Conservation (phyloP, 2,888 invertebrate genomes). For the Abrostola tripartita region DNA sequence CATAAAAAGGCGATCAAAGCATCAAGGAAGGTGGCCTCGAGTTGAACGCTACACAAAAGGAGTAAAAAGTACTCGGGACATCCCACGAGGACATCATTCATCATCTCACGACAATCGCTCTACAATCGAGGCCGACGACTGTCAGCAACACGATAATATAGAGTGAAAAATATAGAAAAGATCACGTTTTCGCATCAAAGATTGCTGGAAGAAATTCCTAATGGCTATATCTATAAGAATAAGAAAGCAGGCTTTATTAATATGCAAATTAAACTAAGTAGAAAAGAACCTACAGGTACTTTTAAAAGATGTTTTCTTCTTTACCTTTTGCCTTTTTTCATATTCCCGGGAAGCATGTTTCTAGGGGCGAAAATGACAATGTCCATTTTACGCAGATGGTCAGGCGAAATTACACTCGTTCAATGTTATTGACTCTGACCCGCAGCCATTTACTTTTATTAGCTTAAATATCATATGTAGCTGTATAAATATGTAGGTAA, state of each 20-base stretch:
- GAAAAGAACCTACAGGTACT: slow-evolving; percentile 33
- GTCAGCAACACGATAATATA: slow-evolving; percentile 43
- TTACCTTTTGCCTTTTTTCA: slow-evolving; percentile 56
- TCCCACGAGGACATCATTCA: slow-evolving; percentile 68
- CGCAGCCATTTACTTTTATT: slow-evolving; percentile 49
- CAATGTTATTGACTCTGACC: slow-evolving; percentile 43
- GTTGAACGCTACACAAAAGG: slow-evolving; percentile 68
- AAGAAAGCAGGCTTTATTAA: slow-evolving; percentile 56
- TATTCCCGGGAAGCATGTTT: slow-evolving; percentile 51
- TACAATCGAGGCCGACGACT: slow-evolving; percentile 46
- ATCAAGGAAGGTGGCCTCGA: slow-evolving; percentile 65
- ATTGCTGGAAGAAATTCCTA: slow-evolving; percentile 3
- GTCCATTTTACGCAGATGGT: slow-evolving; percentile 64
- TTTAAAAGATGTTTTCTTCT: slow-evolving; percentile 18
- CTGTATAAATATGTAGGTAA: slow-evolving; percentile 18
- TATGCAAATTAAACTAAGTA: slow-evolving; percentile 67
- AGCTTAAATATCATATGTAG: slow-evolving; percentile 49
- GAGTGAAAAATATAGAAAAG: slow-evolving; percentile 41
- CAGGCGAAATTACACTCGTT: slow-evolving; percentile 56
- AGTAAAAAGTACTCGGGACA: slow-evolving; percentile 63
- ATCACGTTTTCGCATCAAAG: slow-evolving; percentile 23
- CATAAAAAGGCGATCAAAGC: slow-evolving; percentile 73
- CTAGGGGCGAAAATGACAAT: slow-evolving; percentile 51
- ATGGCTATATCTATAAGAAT: slow-evolving; percentile 7
- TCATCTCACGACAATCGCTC: slow-evolving; percentile 62